Evolutionary conservation across 2,888 invertebrate genomes (phyloP).

Genomic region (Augochlorella aurata): DNA sequence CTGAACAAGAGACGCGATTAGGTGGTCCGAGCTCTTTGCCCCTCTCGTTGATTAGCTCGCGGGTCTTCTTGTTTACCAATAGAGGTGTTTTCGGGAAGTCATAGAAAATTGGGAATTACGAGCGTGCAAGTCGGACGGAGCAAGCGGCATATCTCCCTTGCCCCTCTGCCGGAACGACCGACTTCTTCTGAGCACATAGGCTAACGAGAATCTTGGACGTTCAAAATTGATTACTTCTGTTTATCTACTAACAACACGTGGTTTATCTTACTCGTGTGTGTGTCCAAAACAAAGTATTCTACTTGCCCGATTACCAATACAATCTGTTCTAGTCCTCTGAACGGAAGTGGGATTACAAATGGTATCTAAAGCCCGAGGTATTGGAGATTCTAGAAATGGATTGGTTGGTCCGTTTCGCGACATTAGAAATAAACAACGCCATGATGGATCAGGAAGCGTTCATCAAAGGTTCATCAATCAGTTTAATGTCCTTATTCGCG

Average conservation of each 20-base stretch:
- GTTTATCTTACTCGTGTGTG: neutral
- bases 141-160: too few species aligned
- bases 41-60: too few species aligned
- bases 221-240: neutral
- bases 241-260: neutral
- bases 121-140: too few species aligned
- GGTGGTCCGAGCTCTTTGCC: too few species aligned
- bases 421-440: constrained; percentile 1
- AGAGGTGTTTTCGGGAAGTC: too few species aligned
- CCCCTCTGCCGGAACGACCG: too few species aligned
- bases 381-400: neutral
- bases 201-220: too few species aligned
- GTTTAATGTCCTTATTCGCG: neutral
- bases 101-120: too few species aligned
- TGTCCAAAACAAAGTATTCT: neutral
- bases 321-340: neutral
- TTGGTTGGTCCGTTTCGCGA: neutral
- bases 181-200: too few species aligned
- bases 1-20: too few species aligned
- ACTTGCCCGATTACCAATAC: neutral
- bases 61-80: too few species aligned
- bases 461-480: neutral
- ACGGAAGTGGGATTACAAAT: neutral
- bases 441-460: neutral
- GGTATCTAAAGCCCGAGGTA: neutral